phyloP scores from a whole-genome alignment of 2,113 vertebrate species.

The Mormyrus lacerda region DNA sequence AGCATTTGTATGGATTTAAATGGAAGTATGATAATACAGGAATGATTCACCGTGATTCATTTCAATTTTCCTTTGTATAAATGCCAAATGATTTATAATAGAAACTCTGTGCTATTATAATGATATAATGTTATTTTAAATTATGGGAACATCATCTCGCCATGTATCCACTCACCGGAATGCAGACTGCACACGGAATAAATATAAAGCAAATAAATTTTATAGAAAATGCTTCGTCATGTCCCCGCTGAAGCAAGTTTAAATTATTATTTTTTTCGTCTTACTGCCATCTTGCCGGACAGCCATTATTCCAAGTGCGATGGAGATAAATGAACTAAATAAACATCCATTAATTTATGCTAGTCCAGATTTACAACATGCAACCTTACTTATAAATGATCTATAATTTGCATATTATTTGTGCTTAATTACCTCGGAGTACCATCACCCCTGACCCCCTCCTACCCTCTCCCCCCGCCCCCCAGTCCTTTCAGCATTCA shows the following conservation, averaged over 20 bases:
- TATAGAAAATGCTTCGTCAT: not conserved
- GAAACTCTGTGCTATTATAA: not conserved
- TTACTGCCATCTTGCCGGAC: not conserved
- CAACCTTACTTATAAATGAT: not conserved
- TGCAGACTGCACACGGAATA: not conserved
- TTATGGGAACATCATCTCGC: not conserved
- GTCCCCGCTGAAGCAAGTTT: not conserved
- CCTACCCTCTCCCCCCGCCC: not conserved
- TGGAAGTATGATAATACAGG: not conserved
- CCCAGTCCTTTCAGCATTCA: not conserved
- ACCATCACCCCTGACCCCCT: not conserved
- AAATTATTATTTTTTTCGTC: not conserved
- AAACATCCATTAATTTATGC: not conserved
- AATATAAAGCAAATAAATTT: not conserved
- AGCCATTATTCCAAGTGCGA: not conserved
- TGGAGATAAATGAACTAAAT: not conserved
- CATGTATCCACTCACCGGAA: not conserved
- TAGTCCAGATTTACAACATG: not conserved
- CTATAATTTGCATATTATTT: not conserved
- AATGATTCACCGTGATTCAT: not conserved
- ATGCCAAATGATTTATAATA: not conserved
- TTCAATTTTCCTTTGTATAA: not conserved
- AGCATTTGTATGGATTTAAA: not conserved
- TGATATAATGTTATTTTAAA: not conserved
- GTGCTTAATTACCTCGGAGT: not conserved